Base-by-base conservation (phyloP, 2,113 vertebrate species). In the Ploceus nigricollis region DNA sequence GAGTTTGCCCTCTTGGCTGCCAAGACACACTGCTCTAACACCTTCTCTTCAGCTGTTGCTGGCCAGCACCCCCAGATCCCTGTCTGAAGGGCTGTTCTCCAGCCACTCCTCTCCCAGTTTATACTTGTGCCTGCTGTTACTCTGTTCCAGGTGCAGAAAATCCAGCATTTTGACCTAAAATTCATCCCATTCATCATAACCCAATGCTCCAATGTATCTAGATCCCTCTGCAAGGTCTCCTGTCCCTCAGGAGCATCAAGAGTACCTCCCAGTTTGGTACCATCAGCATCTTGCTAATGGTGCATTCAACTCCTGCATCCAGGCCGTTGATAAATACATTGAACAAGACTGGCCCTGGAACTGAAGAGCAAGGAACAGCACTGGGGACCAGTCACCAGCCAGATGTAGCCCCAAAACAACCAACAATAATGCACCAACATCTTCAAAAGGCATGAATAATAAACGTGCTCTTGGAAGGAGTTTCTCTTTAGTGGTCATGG, bases 321-420 rank as follows among this genome's bases (percentile, higher is more conserved):
- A 82, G 37, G 35, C 3, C 1, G 0, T 3, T 51, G 23, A 61
- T 42, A 56, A 70, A 69, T 8, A 14, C 7, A n/a, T 6, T 24
- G 42, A 89, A 48, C 19, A 48, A 13, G 25, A 58, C 42, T n/a
- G 51, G 31, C 22, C 31, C 70, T 44, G 48, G 51, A 48, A 53
- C 0, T 48, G 53, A 83, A 54, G 6, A 35, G 30, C 8, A 70
- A 64, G 24, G 33, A 90, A 35, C 27, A 72, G 15, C 7, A 4
- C 25, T 50, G 28, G 12, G 24, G 28, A 53, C 16, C 0, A 0
- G 27, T 30, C 18, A 2, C 12, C 64, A 87, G 48, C 3, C 54
- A 50, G 20, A 60, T 20, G 15, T 11, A 47, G 45, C n/a, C 28
- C 45, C 0, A 0, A 24, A 85, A 58, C 10, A 65, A 25, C 8